Evolutionary conservation across 92 coral and sea anemone genomes (phyloP).

Genomic region (Palythoa grandis): DNA sequence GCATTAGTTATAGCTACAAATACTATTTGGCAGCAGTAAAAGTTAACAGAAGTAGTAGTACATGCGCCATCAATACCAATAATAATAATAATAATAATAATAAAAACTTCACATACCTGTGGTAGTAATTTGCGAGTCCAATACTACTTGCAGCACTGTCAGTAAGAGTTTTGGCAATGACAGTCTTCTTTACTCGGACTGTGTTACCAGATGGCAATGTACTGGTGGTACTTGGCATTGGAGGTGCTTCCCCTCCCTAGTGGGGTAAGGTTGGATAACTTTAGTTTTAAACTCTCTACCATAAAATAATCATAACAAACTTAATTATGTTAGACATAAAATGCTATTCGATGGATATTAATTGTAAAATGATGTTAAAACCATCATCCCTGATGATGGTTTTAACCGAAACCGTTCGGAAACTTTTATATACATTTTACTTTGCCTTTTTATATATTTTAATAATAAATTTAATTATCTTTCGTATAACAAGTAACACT

Average conservation of each 20-base stretch:
- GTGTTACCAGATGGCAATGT: conserved; percentile 95
- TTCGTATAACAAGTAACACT: too few species aligned
- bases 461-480: too few species aligned
- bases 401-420: too few species aligned
- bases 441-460: too few species aligned
- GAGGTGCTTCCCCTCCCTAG: conserved; percentile 91
- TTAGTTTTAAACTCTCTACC: neutral
- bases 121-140: conserved; percentile 96
- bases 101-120: conserved; percentile 65
- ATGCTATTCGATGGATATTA: too few species aligned
- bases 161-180: conserved; percentile 86
- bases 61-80: neutral
- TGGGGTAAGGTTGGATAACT: neutral
- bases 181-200: conserved; percentile 79
- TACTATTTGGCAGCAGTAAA: neutral
- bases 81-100: neutral
- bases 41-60: neutral
- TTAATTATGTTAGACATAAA: too few species aligned
- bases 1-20: neutral
- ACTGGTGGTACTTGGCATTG: conserved; percentile 94
- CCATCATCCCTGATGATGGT: too few species aligned
- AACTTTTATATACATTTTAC: too few species aligned
- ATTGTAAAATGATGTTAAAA: too few species aligned
- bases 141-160: conserved; percentile 94
- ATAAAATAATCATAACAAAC: too few species aligned